Evolutionary conservation across 2,888 invertebrate genomes (phyloP).

Genomic region (Empis livida): DNA sequence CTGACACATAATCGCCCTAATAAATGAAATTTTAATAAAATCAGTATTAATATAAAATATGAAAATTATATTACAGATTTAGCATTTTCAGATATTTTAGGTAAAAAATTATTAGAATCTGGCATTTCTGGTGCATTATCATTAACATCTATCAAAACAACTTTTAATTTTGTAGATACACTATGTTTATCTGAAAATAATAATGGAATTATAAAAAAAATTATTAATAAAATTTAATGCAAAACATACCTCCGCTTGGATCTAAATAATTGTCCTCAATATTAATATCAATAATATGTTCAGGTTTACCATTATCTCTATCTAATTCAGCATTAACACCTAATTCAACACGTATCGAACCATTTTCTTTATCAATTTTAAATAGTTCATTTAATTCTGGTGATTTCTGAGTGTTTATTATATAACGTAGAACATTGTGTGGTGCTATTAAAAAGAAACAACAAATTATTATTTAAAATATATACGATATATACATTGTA

Average conservation of each 20-base stretch:
- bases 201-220: background rate
- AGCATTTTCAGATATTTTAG: slow-evolving; percentile 19
- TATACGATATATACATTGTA: background rate
- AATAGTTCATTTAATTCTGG: slow-evolving; percentile 39
- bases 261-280: slow-evolving; percentile 42
- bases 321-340: slow-evolving; percentile 38
- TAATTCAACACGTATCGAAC: slow-evolving; percentile 37
- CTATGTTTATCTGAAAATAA: slow-evolving; percentile 16
- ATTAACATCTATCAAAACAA: slow-evolving; percentile 44
- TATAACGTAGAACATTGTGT: slow-evolving; percentile 42
- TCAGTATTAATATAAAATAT: background rate
- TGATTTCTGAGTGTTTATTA: slow-evolving; percentile 39
- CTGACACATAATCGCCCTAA: slow-evolving; percentile 10
- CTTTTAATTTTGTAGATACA: slow-evolving; percentile 26
- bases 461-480: background rate
- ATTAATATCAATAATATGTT: slow-evolving; percentile 38
- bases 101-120: slow-evolving; percentile 13
- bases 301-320: slow-evolving; percentile 38
- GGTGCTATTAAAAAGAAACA: slow-evolving; percentile 23
- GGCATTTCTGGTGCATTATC: slow-evolving; percentile 46
- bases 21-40: background rate
- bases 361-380: slow-evolving; percentile 38
- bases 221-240: slow-evolving; percentile 10
- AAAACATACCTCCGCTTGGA: slow-evolving; percentile 30
- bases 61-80: slow-evolving; percentile 12